Percentiles rank a stretch among this genome's conserved stretches.
Conservation (phyloP, 2,797 vertebrate species). For the Forpus xanthops region DNA sequence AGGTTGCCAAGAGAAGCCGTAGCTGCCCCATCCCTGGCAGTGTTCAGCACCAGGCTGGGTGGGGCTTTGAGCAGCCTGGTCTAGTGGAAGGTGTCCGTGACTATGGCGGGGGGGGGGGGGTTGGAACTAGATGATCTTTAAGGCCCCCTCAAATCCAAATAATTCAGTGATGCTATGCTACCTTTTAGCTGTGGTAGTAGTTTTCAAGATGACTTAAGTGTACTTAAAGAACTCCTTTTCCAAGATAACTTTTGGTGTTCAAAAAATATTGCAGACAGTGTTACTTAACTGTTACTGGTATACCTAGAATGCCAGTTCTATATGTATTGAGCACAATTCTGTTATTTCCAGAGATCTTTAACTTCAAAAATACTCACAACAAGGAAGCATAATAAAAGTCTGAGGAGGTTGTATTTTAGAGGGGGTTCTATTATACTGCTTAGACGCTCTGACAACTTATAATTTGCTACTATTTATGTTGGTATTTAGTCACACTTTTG, state of each 20-base stretch:
- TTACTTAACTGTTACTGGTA: not conserved
- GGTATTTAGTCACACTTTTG: conserved; percentile 45
- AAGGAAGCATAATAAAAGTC: not conserved
- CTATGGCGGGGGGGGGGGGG: no score
- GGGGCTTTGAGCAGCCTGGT: not conserved
- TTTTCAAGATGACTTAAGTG: not conserved
- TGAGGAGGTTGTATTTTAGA: conserved; percentile 12
- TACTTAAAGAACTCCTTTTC: not conserved
- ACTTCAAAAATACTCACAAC: not conserved
- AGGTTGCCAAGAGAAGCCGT: not conserved
- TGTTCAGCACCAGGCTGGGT: not conserved
- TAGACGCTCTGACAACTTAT: not conserved
- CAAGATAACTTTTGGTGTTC: not conserved
- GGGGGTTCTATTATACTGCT: not conserved
- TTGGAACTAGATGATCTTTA: not conserved
- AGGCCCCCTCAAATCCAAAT: not conserved
- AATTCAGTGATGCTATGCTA: not conserved
- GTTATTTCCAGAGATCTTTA: conserved; percentile 9
- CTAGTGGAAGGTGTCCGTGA: not conserved
- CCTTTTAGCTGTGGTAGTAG: not conserved
- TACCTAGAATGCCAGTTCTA: not conserved
- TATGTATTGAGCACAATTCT: not conserved
- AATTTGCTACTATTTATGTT: conserved; percentile 57
- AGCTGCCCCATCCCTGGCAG: not conserved
- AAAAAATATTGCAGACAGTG: not conserved